A percentile compares a stretch with the other conserved stretches of the same genome.
Conservation (phyloP, 2,797 vertebrate species). For the Crocodylus rhombifer region DNA sequence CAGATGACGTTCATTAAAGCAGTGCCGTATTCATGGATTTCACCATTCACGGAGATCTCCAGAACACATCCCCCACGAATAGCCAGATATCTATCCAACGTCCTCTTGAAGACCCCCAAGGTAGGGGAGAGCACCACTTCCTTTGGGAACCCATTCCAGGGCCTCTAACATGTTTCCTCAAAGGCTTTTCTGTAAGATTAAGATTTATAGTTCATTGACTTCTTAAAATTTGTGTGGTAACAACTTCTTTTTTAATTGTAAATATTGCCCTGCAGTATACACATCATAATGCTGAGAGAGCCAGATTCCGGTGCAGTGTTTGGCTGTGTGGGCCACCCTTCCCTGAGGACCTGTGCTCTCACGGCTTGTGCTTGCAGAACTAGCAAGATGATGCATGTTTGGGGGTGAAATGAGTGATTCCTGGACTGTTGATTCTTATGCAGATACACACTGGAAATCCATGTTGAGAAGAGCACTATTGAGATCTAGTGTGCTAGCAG, state of each 20-base stretch:
- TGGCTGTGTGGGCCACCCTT: not conserved
- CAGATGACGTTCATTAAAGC: no score
- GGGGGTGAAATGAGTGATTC: not conserved
- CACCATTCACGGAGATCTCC: no score
- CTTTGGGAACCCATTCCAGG: no score
- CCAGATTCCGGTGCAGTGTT: not conserved
- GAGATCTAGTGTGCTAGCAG: not conserved
- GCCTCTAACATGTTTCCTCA: constrained; percentile 19
- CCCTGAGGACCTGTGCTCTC: not conserved
- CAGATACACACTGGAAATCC: rapidly evolving
- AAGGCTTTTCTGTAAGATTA: not conserved
- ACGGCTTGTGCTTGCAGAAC: not conserved
- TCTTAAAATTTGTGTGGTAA: constrained; percentile 11
- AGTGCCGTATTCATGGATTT: no score
- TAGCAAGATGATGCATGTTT: not conserved
- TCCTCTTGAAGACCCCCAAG: no score
- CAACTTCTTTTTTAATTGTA: constrained; percentile 22
- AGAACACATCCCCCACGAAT: no score
- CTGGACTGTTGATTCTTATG: not conserved
- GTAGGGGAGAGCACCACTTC: no score
- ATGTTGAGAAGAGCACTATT: not conserved
- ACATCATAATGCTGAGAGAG: not conserved
- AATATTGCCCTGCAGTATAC: not conserved
- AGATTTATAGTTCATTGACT: not conserved
- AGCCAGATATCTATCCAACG: no score